phyloP scores from a whole-genome alignment of 2,888 invertebrate genomes.

The Druceiella hillmani region DNA sequence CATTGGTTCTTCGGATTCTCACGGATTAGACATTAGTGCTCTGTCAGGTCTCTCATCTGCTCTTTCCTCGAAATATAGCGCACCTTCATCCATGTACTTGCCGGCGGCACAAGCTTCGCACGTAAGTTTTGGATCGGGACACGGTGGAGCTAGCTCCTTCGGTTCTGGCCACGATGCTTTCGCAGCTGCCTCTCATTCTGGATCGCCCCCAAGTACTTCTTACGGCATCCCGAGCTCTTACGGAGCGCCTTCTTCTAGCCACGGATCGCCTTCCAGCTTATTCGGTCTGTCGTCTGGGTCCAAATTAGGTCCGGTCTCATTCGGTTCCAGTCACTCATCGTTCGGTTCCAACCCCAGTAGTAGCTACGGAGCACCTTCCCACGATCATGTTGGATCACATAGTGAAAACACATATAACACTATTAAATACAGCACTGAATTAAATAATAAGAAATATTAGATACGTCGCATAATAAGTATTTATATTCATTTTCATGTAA shows the following conservation, averaged over 20 bases:
- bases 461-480: too few relatives aligned
- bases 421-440: slow-evolving; percentile 47
- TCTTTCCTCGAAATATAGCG: slow-evolving; percentile 29
- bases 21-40: background rate
- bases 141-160: slow-evolving; percentile 30
- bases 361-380: slow-evolving; percentile 35
- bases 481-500: too few relatives aligned
- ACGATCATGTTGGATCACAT: slow-evolving; percentile 35
- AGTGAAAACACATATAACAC: slow-evolving; percentile 46
- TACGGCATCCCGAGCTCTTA: slow-evolving; percentile 38
- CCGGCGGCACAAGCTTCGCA: slow-evolving; percentile 29
- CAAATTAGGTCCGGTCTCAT: slow-evolving; percentile 36
- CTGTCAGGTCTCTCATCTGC: slow-evolving; percentile 28
- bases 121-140: slow-evolving; percentile 31
- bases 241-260: slow-evolving; percentile 33
- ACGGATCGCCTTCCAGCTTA: slow-evolving; percentile 27
- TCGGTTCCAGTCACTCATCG: slow-evolving; percentile 24
- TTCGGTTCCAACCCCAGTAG: slow-evolving; percentile 27
- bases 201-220: slow-evolving; percentile 36
- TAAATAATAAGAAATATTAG: too few relatives aligned
- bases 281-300: slow-evolving; percentile 34
- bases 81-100: slow-evolving; percentile 30
- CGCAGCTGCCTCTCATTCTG: too few relatives aligned
- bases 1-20: slow-evolving; percentile 8
- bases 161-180: slow-evolving; percentile 31